phyloP scores from a whole-genome alignment of 2,888 invertebrate species.

The Hydrotaea diabolus region DNA sequence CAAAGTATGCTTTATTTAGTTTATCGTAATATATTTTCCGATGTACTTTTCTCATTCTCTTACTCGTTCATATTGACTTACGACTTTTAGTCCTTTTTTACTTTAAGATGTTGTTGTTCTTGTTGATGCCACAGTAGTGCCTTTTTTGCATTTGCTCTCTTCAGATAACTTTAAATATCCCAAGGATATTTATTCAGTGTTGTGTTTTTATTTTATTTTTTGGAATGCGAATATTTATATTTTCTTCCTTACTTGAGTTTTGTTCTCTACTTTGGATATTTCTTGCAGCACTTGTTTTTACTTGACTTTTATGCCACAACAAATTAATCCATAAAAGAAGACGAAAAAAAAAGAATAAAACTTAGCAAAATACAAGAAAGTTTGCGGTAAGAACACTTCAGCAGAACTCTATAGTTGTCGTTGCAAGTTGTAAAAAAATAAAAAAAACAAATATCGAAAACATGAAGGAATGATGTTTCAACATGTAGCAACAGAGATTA shows the following conservation, averaged over 20 bases:
- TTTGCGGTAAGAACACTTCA: not conserved
- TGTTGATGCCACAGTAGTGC: constrained; percentile 8
- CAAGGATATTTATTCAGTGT: constrained; percentile 50
- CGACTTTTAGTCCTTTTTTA: constrained; percentile 6
- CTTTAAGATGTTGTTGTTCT: constrained; percentile 38
- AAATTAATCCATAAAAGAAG: constrained; percentile 23
- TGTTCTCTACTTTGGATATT: not conserved
- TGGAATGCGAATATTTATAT: too few species aligned
- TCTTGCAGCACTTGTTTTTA: constrained; percentile 15
- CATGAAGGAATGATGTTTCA: not conserved
- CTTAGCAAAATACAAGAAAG: not conserved
- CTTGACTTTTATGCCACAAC: constrained; percentile 60
- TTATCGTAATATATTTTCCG: not conserved
- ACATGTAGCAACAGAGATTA: too few species aligned
- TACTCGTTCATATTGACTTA: not conserved
- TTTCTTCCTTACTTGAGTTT: not conserved
- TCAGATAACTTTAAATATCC: constrained; percentile 64
- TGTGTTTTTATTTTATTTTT: not conserved
- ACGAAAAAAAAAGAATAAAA: not conserved
- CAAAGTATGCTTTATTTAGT: not conserved
- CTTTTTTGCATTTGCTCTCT: constrained; percentile 46
- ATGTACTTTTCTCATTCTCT: not conserved
- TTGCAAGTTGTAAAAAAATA: not conserved
- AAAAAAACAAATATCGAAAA: not conserved
- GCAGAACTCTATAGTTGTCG: not conserved